These are phyloP conservation scores for Aeoliscus strigatus DNA, from an alignment of 2,797 vertebrate genomes.

Conservation along the genomic window DNA sequence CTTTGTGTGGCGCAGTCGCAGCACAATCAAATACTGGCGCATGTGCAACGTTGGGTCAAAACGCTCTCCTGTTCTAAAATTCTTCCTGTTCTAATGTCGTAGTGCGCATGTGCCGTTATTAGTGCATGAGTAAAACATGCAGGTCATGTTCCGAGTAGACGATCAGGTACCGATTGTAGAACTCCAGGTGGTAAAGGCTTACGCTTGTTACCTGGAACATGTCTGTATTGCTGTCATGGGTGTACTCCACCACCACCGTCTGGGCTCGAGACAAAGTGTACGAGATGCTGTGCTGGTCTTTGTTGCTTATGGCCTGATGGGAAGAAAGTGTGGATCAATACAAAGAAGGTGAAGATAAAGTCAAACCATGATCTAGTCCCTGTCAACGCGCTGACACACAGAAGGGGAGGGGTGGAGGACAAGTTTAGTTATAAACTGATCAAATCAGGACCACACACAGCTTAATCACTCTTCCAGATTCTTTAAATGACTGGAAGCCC, in stretches of 20 bases:
- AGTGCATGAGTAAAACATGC: too few relatives aligned
- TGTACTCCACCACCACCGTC: conserved; percentile 98
- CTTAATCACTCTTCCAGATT: conserved; percentile 37
- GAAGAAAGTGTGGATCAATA: conserved; percentile 8
- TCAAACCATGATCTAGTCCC: too few relatives aligned
- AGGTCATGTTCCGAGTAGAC: too few relatives aligned
- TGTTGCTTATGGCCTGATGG: conserved; percentile 95
- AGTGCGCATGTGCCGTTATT: too few relatives aligned
- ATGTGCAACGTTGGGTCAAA: too few relatives aligned
- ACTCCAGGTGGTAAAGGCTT: conserved; percentile 7
- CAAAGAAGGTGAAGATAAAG: neutral
- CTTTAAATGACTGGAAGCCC: conserved; percentile 8
- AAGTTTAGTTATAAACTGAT: conserved; percentile 13
- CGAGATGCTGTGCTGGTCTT: conserved; percentile 99
- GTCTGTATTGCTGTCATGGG: conserved; percentile 93
- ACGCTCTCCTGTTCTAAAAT: too few relatives aligned
- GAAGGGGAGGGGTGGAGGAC: conserved; percentile 20
- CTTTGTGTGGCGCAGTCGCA: too few relatives aligned
- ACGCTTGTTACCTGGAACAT: conserved; percentile 92
- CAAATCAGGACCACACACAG: conserved; percentile 1
- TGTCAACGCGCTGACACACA: too few relatives aligned
- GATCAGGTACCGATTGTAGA: neutral
- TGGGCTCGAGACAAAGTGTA: conserved; percentile 94
- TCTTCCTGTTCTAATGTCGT: too few relatives aligned
- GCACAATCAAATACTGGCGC: too few relatives aligned